Percentiles rank a stretch among this genome's conserved stretches.
These are phyloP conservation scores for Uropetala carovei DNA, from an alignment of 2,888 invertebrate species.

Conservation along the genomic window DNA sequence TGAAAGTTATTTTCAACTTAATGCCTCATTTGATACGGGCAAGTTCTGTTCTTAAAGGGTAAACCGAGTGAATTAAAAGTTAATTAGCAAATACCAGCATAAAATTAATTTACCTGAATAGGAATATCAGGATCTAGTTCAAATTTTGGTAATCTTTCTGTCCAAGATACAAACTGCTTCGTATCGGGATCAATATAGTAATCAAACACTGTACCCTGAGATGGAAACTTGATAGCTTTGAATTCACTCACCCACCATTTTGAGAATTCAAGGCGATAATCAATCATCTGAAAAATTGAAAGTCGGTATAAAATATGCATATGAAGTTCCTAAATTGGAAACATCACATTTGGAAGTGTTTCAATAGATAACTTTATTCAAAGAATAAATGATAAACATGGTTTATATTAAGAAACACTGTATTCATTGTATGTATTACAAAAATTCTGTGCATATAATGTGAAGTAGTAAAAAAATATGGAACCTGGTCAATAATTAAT, in stretches of 20 bases:
- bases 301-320: not conserved
- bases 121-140: slow-evolving; percentile 95
- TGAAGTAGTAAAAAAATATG: not conserved
- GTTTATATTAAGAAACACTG: not conserved
- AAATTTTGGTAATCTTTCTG: slow-evolving; percentile 91
- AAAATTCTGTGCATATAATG: not conserved
- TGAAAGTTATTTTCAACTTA: too few species aligned
- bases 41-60: too few species aligned
- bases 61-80: too few species aligned
- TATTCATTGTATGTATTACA: not conserved
- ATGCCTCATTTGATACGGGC: too few species aligned
- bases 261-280: slow-evolving; percentile 87
- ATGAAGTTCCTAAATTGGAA: not conserved
- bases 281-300: slow-evolving; percentile 74
- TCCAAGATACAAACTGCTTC: slow-evolving; percentile 93
- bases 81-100: too few species aligned
- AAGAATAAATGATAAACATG: not conserved
- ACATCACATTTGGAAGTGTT: not conserved
- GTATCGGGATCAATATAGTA: slow-evolving; percentile 94
- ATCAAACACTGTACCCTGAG: slow-evolving; percentile 95
- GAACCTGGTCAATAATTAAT: slow-evolving; percentile 94
- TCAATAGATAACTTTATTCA: not conserved
- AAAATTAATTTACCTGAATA: slow-evolving; percentile 82
- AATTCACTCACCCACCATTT: slow-evolving; percentile 99
- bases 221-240: slow-evolving; percentile 94